A percentile compares a stretch with the other conserved stretches of the same genome.
Conservation (phyloP, 64 coral and sea anemone genomes). For the Acropora tenuis region DNA sequence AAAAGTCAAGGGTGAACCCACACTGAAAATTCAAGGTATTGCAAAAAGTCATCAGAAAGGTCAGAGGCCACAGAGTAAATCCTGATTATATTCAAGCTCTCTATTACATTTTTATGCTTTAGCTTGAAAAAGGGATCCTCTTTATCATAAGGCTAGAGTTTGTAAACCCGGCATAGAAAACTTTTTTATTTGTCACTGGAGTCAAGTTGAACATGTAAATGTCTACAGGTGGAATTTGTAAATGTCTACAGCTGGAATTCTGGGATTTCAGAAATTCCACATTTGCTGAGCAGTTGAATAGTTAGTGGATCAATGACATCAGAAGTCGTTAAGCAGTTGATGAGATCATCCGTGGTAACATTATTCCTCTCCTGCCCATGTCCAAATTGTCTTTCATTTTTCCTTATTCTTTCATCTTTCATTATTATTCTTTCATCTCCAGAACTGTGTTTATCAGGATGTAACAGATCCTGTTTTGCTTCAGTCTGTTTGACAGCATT, state of each 20-base stretch:
- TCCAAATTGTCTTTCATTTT: not conserved
- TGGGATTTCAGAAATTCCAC: not conserved
- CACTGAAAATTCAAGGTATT: no score
- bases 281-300: conserved; percentile 38
- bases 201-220: not conserved
- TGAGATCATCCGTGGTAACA: conserved; percentile 49
- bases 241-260: not conserved
- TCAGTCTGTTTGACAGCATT: conserved; percentile 5
- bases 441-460: not conserved
- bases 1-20: no score
- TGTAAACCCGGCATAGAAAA: not conserved
- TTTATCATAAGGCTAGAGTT: no score
- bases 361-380: not conserved
- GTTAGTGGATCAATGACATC: conserved; percentile 50
- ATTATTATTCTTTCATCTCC: not conserved
- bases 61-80: not conserved
- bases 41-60: no score
- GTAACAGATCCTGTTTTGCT: not conserved
- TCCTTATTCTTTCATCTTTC: not conserved
- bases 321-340: conserved; percentile 67
- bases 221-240: not conserved
- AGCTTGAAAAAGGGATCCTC: not conserved
- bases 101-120: not conserved
- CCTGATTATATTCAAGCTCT: no score
- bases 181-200: not conserved